Evolutionary conservation across 2,888 invertebrate species (phyloP).

Genomic region (Ctenicera cuprea): DNA sequence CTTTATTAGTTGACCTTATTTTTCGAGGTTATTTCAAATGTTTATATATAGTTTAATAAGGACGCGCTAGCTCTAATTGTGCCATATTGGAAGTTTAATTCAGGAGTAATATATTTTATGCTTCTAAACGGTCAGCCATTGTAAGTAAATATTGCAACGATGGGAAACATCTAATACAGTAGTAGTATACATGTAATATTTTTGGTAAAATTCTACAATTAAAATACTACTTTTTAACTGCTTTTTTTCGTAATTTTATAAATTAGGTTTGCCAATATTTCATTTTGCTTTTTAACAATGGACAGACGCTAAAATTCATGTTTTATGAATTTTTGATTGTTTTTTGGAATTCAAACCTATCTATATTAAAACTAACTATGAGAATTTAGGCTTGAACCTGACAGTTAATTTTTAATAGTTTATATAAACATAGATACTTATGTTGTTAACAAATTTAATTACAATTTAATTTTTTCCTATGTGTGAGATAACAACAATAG

Average conservation of each 20-base stretch:
- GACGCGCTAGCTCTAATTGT: slow-evolving; percentile 26
- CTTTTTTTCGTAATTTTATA: neutral
- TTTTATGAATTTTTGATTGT: slow-evolving; percentile 17
- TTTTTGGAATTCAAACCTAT: slow-evolving; percentile 22
- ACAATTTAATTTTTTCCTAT: neutral
- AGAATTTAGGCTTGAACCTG: slow-evolving; percentile 9
- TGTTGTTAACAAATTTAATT: slow-evolving; percentile 12
- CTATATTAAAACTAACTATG: neutral
- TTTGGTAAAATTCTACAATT: slow-evolving; percentile 13
- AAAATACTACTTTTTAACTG: slow-evolving; percentile 9
- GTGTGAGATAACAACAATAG: slow-evolving; percentile 6
- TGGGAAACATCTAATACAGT: slow-evolving; percentile 29
- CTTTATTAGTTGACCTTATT: slow-evolving; percentile 10
- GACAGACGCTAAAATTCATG: slow-evolving; percentile 12
- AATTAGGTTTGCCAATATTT: slow-evolving; percentile 3
- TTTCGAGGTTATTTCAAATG: slow-evolving; percentile 23
- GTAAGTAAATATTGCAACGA: slow-evolving; percentile 11
- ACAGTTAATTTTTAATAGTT: slow-evolving; percentile 9
- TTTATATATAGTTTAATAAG: slow-evolving; percentile 15
- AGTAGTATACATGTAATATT: slow-evolving; percentile 19
- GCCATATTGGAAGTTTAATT: slow-evolving; percentile 29
- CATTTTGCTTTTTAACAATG: slow-evolving; percentile 1
- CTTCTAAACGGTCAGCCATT: slow-evolving; percentile 27
- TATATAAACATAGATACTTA: slow-evolving; percentile 21
- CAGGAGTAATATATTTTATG: slow-evolving; percentile 21